phyloP scores from a whole-genome alignment of 1,140 invertebrate species.

The Spodoptera frugiperda region DNA sequence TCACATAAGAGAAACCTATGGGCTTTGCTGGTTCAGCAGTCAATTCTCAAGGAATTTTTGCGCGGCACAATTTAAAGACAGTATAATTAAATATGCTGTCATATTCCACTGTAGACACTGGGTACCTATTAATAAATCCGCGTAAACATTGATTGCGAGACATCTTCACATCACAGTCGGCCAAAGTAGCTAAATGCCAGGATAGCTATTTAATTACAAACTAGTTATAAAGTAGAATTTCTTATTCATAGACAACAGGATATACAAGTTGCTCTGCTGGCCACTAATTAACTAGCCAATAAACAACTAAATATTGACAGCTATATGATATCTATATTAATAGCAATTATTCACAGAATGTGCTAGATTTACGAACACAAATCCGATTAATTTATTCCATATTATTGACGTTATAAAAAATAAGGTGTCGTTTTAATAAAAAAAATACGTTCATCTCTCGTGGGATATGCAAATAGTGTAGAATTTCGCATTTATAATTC shows the following conservation, averaged over 20 bases:
- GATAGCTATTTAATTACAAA: not conserved
- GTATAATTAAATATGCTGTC: not conserved
- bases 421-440: slow-evolving; percentile 46
- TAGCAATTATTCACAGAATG: not conserved
- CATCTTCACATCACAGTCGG: too few relatives aligned
- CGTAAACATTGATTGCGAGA: too few relatives aligned
- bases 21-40: too few relatives aligned
- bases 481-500: slow-evolving; percentile 82
- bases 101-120: too few relatives aligned
- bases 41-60: too few relatives aligned
- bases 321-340: slow-evolving; percentile 33
- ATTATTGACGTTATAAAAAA: slow-evolving; percentile 51
- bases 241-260: slow-evolving; percentile 33
- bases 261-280: slow-evolving; percentile 14
- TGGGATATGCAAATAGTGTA: slow-evolving; percentile 84
- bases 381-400: slow-evolving; percentile 37
- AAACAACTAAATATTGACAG: slow-evolving; percentile 27
- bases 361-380: not conserved
- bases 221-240: not conserved
- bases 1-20: too few relatives aligned
- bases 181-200: not conserved
- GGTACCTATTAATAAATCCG: too few relatives aligned
- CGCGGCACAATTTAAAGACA: too few relatives aligned
- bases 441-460: slow-evolving; percentile 60
- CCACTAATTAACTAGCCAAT: slow-evolving; percentile 26